These are phyloP conservation scores for Saccopteryx bilineata DNA, from an alignment of 2,113 vertebrate species.

Conservation along the genomic window DNA sequence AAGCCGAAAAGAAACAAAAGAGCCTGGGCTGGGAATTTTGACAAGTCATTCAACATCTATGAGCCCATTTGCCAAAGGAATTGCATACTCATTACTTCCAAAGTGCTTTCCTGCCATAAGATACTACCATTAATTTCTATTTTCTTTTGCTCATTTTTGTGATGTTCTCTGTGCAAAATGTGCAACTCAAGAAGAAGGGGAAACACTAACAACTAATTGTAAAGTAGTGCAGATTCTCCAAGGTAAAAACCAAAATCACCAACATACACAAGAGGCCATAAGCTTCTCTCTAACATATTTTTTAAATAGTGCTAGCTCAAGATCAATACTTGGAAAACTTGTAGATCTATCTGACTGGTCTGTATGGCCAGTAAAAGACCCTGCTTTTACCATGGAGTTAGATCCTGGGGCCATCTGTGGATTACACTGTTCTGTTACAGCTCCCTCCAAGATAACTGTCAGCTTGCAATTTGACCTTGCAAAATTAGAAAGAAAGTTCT, in stretches of 20 bases:
- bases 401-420: neutral
- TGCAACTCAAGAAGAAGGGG: neutral
- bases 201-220: neutral
- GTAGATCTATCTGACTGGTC: neutral
- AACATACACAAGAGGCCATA: neutral
- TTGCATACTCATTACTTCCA: neutral
- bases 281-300: neutral
- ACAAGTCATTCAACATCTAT: neutral
- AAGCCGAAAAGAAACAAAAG: constrained; percentile 25
- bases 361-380: neutral
- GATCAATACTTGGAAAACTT: neutral
- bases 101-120: constrained; percentile 4
- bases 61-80: neutral
- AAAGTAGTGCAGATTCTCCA: constrained; percentile 5
- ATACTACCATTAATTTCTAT: neutral
- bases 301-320: neutral
- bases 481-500: constrained; percentile 60
- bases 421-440: constrained; percentile 8
- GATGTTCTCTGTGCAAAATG: neutral
- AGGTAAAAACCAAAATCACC: neutral
- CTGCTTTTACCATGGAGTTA: neutral
- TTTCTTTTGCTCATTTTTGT: constrained; percentile 46
- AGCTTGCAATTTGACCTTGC: constrained; percentile 58
- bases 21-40: neutral
- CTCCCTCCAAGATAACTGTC: neutral